Conservation (phyloP, 2,888 invertebrate genomes). For the Dioctria rufipes region DNA sequence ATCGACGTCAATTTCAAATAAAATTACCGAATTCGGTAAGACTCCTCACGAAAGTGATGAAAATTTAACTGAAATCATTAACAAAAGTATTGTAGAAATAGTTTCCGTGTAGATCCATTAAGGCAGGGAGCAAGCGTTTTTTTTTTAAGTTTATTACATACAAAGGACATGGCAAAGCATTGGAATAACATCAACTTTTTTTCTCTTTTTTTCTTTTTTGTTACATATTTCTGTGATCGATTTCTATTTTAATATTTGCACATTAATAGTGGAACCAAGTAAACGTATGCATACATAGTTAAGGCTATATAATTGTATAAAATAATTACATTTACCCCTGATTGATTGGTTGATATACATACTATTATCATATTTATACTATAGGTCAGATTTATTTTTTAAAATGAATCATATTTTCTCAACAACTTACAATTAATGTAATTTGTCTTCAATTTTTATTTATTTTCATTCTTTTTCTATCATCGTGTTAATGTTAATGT, state of each 20-base stretch:
- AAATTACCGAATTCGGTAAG: conserved; percentile 27
- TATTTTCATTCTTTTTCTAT: conserved; percentile 9
- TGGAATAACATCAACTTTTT: conserved; percentile 17
- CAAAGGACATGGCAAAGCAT: conserved; percentile 11
- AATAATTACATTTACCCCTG: background rate
- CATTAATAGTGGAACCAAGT: conserved; percentile 22
- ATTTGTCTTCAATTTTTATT: conserved; percentile 12
- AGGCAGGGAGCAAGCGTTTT: background rate
- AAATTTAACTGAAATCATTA: conserved; percentile 93
- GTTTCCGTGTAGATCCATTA: conserved; percentile 79
- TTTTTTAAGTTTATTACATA: conserved; percentile 3
- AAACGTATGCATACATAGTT: background rate
- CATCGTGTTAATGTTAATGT: background rate
- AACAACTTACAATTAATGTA: background rate
- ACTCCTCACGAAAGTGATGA: conserved; percentile 74
- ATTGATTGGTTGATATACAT: background rate
- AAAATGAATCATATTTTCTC: conserved; percentile 17
- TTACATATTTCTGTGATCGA: conserved; percentile 40
- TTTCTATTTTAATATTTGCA: conserved; percentile 33
- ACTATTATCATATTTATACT: background rate
- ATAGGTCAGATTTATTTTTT: background rate
- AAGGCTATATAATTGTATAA: conserved; percentile 29
- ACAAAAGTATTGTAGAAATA: conserved; percentile 93
- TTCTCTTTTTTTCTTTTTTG: conserved; percentile 13
- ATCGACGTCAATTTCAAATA: conserved; percentile 38